A percentile compares a stretch with the other conserved stretches of the same genome.
Conservation (phyloP, 2,113 vertebrate species). For the Periophthalmus modestus region DNA sequence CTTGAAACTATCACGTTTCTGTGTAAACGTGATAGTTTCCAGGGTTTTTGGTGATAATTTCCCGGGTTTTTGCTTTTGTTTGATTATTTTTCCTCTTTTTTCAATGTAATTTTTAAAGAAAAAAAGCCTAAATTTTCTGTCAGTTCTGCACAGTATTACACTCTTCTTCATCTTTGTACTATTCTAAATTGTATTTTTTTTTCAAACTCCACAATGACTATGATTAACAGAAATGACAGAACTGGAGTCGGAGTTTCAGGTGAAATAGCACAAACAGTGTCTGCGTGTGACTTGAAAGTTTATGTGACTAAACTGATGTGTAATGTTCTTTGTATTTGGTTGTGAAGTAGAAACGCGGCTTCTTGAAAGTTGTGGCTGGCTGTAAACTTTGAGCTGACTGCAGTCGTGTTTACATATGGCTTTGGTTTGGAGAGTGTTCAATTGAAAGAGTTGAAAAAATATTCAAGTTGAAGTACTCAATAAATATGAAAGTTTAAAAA, state of each 20-base stretch:
- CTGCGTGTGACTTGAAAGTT: conserved; percentile 19
- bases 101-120: too few species aligned
- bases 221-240: conserved; percentile 20
- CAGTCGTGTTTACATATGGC: conserved; percentile 43
- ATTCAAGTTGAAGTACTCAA: not conserved
- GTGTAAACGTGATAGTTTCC: too few species aligned
- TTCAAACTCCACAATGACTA: conserved; percentile 7
- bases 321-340: conserved; percentile 16
- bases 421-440: not conserved
- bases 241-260: conserved; percentile 12
- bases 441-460: not conserved
- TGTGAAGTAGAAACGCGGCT: not conserved
- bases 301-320: not conserved
- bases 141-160: conserved; percentile 2
- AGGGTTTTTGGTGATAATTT: too few species aligned
- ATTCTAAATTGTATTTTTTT: not conserved
- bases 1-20: too few species aligned
- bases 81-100: too few species aligned
- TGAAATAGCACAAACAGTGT: conserved; percentile 3
- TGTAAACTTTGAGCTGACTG: conserved; percentile 34
- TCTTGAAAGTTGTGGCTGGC: conserved; percentile 25
- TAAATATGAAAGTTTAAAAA: not conserved
- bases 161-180: conserved; percentile 8
- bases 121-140: not conserved
- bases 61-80: too few species aligned